Conservation (phyloP, 2,113 vertebrate genomes). For the Suricata suricatta region DNA sequence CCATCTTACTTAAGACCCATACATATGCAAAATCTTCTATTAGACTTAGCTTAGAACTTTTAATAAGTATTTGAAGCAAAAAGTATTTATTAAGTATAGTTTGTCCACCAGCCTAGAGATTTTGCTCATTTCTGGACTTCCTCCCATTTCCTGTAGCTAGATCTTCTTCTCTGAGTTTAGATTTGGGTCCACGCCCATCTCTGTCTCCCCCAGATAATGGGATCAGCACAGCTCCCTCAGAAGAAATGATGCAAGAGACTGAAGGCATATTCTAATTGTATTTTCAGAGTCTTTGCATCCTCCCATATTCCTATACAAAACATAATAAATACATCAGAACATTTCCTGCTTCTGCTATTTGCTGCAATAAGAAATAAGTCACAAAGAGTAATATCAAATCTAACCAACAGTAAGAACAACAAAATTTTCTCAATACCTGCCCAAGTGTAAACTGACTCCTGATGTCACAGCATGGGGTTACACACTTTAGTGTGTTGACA, state of each 20-base stretch:
- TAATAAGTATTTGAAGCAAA: slow-evolving; percentile 14
- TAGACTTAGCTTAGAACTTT: background rate
- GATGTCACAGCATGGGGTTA: background rate
- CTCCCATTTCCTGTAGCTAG: background rate
- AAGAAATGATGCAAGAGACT: background rate
- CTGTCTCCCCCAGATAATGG: background rate
- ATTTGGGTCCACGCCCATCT: background rate
- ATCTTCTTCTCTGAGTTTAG: background rate
- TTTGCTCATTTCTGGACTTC: background rate
- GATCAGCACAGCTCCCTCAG: background rate
- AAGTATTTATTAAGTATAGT: background rate
- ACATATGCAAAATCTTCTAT: background rate
- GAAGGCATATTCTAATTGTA: background rate
- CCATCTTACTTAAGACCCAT: background rate
- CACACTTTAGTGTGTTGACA: background rate
- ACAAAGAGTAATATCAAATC: background rate
- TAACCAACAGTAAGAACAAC: background rate
- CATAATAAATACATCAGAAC: background rate
- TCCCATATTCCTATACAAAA: background rate
- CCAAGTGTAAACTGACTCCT: background rate
- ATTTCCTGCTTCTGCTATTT: background rate
- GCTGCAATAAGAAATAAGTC: background rate
- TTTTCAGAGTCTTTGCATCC: background rate
- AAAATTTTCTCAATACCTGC: background rate
- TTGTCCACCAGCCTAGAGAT: background rate